Evolutionary conservation across 2,113 vertebrate species (phyloP).

Genomic region (Hemiscyllium ocellatum): DNA sequence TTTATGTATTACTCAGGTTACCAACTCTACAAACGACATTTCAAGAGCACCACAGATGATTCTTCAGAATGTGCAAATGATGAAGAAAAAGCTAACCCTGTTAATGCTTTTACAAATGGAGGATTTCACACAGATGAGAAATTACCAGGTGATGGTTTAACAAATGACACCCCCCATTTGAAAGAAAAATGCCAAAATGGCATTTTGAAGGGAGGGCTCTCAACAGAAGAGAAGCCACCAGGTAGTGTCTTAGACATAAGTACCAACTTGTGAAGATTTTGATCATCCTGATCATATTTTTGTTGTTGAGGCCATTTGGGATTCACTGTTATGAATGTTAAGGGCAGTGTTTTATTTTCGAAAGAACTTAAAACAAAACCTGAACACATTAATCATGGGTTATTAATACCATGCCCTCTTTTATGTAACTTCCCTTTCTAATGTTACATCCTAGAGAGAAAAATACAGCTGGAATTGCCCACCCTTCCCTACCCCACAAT

Average conservation of each 20-base stretch:
- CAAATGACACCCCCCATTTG: too few species aligned
- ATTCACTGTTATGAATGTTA: not conserved
- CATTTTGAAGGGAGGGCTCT: not conserved
- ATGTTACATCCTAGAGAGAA: not conserved
- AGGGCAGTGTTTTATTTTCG: too few species aligned
- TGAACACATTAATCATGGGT: not conserved
- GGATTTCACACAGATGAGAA: constrained; percentile 58
- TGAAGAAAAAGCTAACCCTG: constrained; percentile 40
- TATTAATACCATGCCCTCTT: not conserved
- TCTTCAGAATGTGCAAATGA: constrained; percentile 39
- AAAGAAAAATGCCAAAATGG: not conserved
- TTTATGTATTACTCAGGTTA: constrained; percentile 60
- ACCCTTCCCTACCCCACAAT: too few species aligned
- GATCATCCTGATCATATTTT: not conserved
- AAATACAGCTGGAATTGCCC: not conserved
- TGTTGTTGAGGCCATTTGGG: not conserved
- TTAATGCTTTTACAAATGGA: constrained; percentile 51
- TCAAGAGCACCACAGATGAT: constrained; percentile 37
- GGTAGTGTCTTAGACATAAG: not conserved
- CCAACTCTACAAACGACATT: constrained; percentile 51
- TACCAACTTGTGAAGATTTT: not conserved
- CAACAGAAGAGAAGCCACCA: not conserved
- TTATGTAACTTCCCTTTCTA: not conserved
- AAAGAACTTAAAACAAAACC: not conserved
- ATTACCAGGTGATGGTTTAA: not conserved